These are phyloP conservation scores for Oryzias woworae DNA, from an alignment of 2,113 vertebrate species.

Conservation along the genomic window DNA sequence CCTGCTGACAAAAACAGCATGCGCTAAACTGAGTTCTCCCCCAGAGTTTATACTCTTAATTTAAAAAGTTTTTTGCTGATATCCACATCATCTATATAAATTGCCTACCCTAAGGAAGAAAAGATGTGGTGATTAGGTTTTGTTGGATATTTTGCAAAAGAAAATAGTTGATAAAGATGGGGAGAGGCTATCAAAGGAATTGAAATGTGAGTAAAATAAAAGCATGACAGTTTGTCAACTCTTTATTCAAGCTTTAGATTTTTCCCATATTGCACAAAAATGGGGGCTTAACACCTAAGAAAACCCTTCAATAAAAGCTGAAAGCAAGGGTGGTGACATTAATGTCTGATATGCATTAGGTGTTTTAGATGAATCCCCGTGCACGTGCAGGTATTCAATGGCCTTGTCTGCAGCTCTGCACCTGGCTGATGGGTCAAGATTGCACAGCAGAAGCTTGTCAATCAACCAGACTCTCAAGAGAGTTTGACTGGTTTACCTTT, in stretches of 20 bases:
- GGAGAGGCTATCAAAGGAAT: not conserved
- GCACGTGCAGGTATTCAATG: conserved; percentile 37
- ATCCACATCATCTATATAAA: not conserved
- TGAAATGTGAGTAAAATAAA: not conserved
- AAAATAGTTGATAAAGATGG: conserved; percentile 13
- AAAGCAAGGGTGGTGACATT: not conserved
- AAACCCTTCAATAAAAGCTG: too few relatives aligned
- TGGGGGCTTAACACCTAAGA: not conserved
- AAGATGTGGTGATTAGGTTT: conserved; percentile 2
- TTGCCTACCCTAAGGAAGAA: conserved; percentile 31
- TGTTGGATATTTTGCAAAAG: conserved; percentile 17
- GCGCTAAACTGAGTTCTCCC: too few relatives aligned
- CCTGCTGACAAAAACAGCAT: conserved; percentile 19
- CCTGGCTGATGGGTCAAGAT: conserved; percentile 9
- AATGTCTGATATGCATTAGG: conserved; percentile 37
- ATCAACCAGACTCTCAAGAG: conserved; percentile 47
- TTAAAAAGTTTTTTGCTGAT: conserved; percentile 6
- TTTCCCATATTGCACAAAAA: not conserved
- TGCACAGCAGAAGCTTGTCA: conserved; percentile 45
- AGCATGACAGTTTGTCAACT: too few relatives aligned
- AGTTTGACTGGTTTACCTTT: conserved; percentile 79
- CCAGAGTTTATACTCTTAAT: not conserved
- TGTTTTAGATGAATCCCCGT: conserved; percentile 38
- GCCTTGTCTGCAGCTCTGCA: conserved; percentile 38
- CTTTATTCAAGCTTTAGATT: not conserved